Evolutionary conservation across 2,113 vertebrate species (phyloP).

Genomic region (Semnornis frantzii): DNA sequence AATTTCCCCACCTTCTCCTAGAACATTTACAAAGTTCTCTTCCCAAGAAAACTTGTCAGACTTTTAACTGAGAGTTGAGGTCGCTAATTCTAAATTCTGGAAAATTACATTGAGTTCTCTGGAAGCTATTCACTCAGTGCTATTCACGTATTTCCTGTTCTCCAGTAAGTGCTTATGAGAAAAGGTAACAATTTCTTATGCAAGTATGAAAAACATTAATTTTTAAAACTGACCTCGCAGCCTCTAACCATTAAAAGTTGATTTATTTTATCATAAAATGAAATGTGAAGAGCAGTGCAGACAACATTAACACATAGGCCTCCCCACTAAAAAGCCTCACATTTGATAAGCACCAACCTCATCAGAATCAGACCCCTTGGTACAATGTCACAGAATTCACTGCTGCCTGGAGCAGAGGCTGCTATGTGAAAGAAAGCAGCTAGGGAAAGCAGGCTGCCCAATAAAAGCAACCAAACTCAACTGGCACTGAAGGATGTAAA

Average conservation of each 20-base stretch:
- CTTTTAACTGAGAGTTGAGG: not conserved
- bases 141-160: too few relatives aligned
- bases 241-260: too few relatives aligned
- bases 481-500: not conserved
- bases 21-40: not conserved
- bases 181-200: too few relatives aligned
- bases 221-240: too few relatives aligned
- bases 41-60: not conserved
- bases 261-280: too few relatives aligned
- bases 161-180: too few relatives aligned
- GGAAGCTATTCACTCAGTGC: too few relatives aligned
- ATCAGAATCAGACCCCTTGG: not conserved
- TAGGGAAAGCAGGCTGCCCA: not conserved
- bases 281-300: not conserved
- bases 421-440: not conserved
- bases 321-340: not conserved
- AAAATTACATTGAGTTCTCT: too few relatives aligned
- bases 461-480: not conserved
- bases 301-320: rapidly evolving
- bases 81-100: not conserved
- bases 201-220: too few relatives aligned
- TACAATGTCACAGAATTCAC: not conserved
- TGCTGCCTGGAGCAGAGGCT: not conserved
- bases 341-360: not conserved
- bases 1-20: not conserved